Conservation (phyloP, 2,113 vertebrate genomes). For the Galeopterus variegatus region DNA sequence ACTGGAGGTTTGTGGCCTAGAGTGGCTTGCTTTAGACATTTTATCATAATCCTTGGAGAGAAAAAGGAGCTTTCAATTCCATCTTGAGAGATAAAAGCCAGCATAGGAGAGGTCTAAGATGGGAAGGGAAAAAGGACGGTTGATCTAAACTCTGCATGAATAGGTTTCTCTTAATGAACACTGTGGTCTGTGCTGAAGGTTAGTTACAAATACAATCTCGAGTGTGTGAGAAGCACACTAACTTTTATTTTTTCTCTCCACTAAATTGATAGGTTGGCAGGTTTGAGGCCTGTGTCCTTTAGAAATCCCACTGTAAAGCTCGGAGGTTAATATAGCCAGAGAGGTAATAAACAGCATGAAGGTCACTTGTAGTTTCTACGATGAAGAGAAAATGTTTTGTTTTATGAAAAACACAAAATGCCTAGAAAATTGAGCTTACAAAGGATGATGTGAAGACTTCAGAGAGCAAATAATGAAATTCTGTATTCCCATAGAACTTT, state of each 20-base stretch:
- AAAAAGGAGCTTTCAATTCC: background rate
- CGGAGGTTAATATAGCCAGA: slow-evolving; percentile 59
- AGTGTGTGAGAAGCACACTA: background rate
- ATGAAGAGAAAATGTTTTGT: slow-evolving; percentile 23
- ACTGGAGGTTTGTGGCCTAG: accelerated
- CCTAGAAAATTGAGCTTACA: slow-evolving; percentile 14
- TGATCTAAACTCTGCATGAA: background rate
- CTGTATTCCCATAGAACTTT: background rate
- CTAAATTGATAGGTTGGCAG: slow-evolving; percentile 73
- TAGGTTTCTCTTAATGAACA: background rate
- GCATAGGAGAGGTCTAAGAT: background rate
- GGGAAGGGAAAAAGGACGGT: background rate
- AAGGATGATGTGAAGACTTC: background rate
- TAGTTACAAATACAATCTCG: slow-evolving; percentile 11
- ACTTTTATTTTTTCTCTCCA: slow-evolving; percentile 34
- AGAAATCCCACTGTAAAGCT: slow-evolving; percentile 42
- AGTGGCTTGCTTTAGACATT: background rate
- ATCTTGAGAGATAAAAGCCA: background rate
- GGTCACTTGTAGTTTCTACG: slow-evolving; percentile 20
- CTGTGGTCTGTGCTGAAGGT: background rate
- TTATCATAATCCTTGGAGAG: background rate
- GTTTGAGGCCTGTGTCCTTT: slow-evolving; percentile 75
- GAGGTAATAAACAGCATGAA: slow-evolving; percentile 8
- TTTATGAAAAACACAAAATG: slow-evolving; percentile 68
- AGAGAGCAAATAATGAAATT: slow-evolving; percentile 28